Evolutionary conservation across 2,888 invertebrate species (phyloP).

Genomic region (Stenurella melanura): DNA sequence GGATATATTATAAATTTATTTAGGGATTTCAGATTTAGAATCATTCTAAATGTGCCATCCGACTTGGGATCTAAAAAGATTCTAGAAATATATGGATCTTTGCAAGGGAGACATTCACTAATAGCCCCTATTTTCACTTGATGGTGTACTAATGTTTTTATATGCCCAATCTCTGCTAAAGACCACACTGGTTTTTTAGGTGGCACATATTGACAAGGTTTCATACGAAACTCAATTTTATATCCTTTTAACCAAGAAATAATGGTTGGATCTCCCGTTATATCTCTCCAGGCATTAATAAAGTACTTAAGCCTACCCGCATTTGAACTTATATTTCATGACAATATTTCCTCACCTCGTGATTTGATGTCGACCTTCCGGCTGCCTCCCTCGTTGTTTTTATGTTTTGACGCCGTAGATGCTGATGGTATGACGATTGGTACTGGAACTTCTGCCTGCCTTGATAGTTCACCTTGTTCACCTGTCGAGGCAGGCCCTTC

Average conservation of each 20-base stretch:
- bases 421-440: too few species aligned
- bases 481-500: too few species aligned
- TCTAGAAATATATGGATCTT: conserved; percentile 44
- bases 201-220: too few species aligned
- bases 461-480: too few species aligned
- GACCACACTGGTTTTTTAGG: too few species aligned
- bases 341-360: conserved; percentile 12
- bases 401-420: too few species aligned
- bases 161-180: background rate
- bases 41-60: too few species aligned
- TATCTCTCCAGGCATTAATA: conserved; percentile 16
- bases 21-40: too few species aligned
- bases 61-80: conserved; percentile 42
- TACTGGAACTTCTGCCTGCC: too few species aligned
- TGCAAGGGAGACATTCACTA: conserved; percentile 21
- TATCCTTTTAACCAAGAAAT: too few species aligned
- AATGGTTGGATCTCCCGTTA: conserved; percentile 17
- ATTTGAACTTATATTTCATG: conserved; percentile 25
- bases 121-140: conserved; percentile 43
- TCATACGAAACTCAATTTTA: too few species aligned
- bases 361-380: conserved; percentile 30
- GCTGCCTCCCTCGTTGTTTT: conserved; percentile 17
- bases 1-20: conserved; percentile 30
- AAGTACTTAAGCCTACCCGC: conserved; percentile 28
- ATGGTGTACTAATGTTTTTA: conserved; percentile 19